Evolutionary conservation across 2,888 invertebrate genomes (phyloP).

Genomic region (Clepsis dumicolana): DNA sequence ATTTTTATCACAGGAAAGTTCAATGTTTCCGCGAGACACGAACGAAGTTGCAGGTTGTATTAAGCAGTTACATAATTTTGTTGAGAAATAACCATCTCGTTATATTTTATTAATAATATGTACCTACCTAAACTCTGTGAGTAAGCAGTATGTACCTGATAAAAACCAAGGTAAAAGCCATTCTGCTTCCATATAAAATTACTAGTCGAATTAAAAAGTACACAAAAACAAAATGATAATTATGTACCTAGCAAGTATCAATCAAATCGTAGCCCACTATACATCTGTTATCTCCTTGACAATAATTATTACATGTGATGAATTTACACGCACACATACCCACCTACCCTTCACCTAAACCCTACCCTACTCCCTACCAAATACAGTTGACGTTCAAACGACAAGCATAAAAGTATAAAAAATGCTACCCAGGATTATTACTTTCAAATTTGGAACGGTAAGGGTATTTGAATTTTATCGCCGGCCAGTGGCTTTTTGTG

Average conservation of each 20-base stretch:
- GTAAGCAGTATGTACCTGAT: no score
- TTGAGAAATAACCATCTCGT: no score
- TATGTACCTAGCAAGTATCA: no score
- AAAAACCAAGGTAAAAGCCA: no score
- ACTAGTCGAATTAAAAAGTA: no score
- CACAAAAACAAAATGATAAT: neutral
- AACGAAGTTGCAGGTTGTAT: no score
- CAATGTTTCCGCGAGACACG: no score
- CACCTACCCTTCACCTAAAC: neutral
- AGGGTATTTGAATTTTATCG: constrained; percentile 57
- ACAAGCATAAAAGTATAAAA: constrained; percentile 12
- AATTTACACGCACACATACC: constrained; percentile 28
- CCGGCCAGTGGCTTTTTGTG: constrained; percentile 42
- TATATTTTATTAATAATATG: no score
- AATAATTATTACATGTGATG: constrained; percentile 35
- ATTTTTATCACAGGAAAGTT: no score
- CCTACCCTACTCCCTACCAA: neutral
- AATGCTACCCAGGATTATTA: constrained; percentile 59
- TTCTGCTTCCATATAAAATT: no score
- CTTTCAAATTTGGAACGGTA: constrained; percentile 63
- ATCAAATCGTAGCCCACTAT: constrained; percentile 18
- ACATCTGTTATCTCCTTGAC: constrained; percentile 38
- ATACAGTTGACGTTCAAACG: constrained; percentile 11
- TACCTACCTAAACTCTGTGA: no score
- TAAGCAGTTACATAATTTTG: no score